phyloP scores from a whole-genome alignment of 2,797 vertebrate genomes.

The Gadopsis bispinosus region DNA sequence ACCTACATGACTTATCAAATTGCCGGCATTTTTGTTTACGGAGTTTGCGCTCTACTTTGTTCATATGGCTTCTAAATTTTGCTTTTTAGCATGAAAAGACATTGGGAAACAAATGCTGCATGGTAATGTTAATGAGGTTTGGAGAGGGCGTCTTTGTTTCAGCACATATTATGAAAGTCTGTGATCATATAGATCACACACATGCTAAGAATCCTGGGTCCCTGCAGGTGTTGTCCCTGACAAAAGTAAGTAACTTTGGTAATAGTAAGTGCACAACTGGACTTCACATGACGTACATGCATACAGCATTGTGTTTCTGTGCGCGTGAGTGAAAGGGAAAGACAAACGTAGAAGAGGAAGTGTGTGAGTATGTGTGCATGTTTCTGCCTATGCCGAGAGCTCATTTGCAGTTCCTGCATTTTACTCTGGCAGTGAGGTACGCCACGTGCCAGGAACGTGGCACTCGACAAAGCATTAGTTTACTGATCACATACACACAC shows the following conservation, averaged over 20 bases:
- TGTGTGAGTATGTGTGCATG: conserved; percentile 16
- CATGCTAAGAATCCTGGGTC: too few relatives aligned
- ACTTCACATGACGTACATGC: background rate
- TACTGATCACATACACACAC: conserved; percentile 72
- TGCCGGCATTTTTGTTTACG: background rate
- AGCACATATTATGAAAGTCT: background rate
- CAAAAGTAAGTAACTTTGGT: background rate
- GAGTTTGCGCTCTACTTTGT: background rate
- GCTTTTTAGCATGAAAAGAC: background rate
- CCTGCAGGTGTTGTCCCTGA: background rate
- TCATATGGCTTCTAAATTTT: background rate
- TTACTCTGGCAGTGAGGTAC: conserved; percentile 59
- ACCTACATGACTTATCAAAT: background rate
- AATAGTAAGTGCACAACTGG: background rate
- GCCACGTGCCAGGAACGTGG: conserved; percentile 81
- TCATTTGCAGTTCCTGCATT: conserved; percentile 79
- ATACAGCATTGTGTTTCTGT: background rate
- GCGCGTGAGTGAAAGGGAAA: conserved; percentile 4
- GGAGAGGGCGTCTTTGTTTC: background rate
- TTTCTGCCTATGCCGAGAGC: conserved; percentile 40
- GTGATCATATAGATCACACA: background rate
- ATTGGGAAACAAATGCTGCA: too few relatives aligned
- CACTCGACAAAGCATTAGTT: conserved; percentile 71
- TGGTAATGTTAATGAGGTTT: background rate
- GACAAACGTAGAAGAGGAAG: conserved; percentile 19